Conservation (phyloP, 2,888 invertebrate species). For the Metallyticus violacea region DNA sequence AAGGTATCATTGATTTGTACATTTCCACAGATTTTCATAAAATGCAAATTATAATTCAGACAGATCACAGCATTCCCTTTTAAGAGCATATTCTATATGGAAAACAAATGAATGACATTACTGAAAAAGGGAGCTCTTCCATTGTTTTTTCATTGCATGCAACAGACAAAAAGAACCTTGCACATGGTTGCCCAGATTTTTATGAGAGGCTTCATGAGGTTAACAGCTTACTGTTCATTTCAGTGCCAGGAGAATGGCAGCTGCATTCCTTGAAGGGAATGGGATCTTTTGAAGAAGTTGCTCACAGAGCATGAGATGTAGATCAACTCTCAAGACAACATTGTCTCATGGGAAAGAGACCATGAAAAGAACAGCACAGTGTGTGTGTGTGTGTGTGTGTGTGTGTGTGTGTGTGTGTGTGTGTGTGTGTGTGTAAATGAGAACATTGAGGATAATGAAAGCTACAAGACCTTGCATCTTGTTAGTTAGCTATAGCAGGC, state of each 20-base stretch:
- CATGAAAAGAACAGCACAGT: background rate
- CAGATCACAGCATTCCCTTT: too few relatives aligned
- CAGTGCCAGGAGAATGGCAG: background rate
- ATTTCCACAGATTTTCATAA: too few relatives aligned
- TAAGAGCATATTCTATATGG: too few relatives aligned
- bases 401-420: background rate
- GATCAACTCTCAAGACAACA: constrained; percentile 7
- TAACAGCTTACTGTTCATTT: background rate
- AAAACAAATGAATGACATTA: too few relatives aligned
- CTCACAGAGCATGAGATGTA: constrained; percentile 2
- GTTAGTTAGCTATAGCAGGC: too few relatives aligned
- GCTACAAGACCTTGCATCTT: too few relatives aligned
- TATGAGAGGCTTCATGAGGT: background rate
- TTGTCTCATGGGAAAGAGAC: constrained; percentile 13
- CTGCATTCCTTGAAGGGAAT: background rate
- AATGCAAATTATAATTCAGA: too few relatives aligned
- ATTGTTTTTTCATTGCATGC: too few relatives aligned
- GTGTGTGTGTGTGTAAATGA: background rate
- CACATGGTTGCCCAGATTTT: too few relatives aligned
- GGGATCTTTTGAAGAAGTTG: background rate
- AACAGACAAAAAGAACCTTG: too few relatives aligned
- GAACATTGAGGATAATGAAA: background rate
- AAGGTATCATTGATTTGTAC: too few relatives aligned
- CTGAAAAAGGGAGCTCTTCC: too few relatives aligned
- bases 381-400: background rate